Conservation (phyloP, 2,797 vertebrate genomes). For the Clarias fuscus region DNA sequence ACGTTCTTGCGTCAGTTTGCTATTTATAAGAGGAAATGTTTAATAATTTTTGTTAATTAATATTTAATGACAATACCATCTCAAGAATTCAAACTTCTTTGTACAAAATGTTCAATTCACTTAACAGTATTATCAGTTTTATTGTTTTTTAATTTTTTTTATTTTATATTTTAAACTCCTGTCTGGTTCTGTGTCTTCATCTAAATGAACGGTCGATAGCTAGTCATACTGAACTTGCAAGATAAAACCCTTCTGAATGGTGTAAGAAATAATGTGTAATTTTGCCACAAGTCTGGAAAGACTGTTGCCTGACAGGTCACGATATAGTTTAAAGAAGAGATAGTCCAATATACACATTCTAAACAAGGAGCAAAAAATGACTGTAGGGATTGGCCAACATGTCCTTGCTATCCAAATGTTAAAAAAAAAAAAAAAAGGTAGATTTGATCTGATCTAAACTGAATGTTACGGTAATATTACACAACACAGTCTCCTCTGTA, state of each 20-base stretch:
- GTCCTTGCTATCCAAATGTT: not conserved
- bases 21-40: not conserved
- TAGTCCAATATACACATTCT: not conserved
- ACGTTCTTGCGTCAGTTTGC: not conserved
- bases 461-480: slow-evolving; percentile 12
- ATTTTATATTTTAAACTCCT: not conserved
- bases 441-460: slow-evolving; percentile 18
- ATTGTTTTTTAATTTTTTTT: too few relatives aligned
- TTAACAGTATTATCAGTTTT: not conserved
- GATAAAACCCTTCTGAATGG: not conserved
- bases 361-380: slow-evolving; percentile 29
- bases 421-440: slow-evolving; percentile 17
- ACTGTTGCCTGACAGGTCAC: not conserved
- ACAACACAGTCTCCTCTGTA: slow-evolving; percentile 16
- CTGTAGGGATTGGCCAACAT: slow-evolving; percentile 17
- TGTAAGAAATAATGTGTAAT: not conserved
- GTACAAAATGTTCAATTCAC: not conserved
- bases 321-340: not conserved
- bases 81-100: not conserved
- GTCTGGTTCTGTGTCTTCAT: not conserved
- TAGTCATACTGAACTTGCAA: not conserved
- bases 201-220: not conserved
- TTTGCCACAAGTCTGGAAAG: not conserved
- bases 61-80: not conserved
- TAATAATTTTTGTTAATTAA: not conserved